Conservation (phyloP, 1,140 invertebrate genomes). For the Bombus terrestris region DNA sequence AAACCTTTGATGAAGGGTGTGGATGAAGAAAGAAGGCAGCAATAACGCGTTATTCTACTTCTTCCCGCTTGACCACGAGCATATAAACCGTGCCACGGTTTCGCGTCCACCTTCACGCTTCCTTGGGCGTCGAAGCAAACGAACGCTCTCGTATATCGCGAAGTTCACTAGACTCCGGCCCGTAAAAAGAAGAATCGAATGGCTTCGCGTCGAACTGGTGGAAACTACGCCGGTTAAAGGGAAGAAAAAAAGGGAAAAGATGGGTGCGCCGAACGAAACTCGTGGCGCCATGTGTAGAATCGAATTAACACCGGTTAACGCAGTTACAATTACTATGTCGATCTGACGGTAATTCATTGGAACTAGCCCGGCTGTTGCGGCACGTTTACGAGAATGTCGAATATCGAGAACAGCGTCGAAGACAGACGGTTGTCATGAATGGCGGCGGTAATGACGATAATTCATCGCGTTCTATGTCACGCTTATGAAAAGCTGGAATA, state of each 20-base stretch:
- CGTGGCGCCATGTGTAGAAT: not conserved
- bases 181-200: not conserved
- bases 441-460: conserved; percentile 50
- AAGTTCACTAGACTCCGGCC: not conserved
- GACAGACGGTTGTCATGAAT: conserved; percentile 48
- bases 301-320: conserved; percentile 25
- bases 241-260: no score
- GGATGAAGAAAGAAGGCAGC: not conserved
- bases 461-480: conserved; percentile 39
- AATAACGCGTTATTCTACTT: not conserved
- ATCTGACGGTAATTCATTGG: conserved; percentile 48
- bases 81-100: not conserved
- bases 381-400: conserved; percentile 41
- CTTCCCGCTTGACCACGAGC: not conserved
- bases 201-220: not conserved
- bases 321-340: conserved; percentile 52
- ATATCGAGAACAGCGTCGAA: conserved; percentile 43
- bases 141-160: not conserved
- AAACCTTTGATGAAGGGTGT: not conserved
- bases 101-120: not conserved
- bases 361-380: not conserved
- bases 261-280: not conserved
- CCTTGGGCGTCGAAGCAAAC: not conserved
- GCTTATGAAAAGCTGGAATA: conserved; percentile 41
- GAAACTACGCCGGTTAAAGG: not conserved